Base-by-base conservation (phyloP, 2,888 invertebrate species). In the Seira musarum region DNA sequence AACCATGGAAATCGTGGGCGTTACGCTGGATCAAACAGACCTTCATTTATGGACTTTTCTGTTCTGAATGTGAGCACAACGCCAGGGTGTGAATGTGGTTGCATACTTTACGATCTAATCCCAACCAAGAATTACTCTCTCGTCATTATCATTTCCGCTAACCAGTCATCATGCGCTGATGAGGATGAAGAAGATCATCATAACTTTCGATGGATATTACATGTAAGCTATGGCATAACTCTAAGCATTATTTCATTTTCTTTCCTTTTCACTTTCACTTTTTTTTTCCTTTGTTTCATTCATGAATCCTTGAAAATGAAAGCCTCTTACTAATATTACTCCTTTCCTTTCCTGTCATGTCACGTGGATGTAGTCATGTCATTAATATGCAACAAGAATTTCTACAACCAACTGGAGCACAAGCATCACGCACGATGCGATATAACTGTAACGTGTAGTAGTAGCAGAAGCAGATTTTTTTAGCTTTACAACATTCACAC, bases 141-240 rank as follows among this genome's bases (percentile, higher is more conserved):
- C 57, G 83, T 83, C 71, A 83, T 86, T 57, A 72, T 84, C 72
- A 71, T 86, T 21, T 82, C 85, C 25, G 82, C 85, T 2, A 85
- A 85, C 81, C 85, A 86, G 60, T 82, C 85, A 15, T 81, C 83
- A 40, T 85, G 85, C 80, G 84, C 80, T 2, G 84, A 85, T 69
- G 82, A 84, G 60, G 84, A 86, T 72, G 84, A 82, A 60, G 82
- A 82, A 66, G 83, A 83, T 78, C 84, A 84, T 68, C 84, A 85
- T 74, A 84, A 83, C 68, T 84, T 86, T 22, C 81, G 81, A 81
- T 86, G 86, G 86, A 83, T 84, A 78, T 73, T 86, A 15, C 84
- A 85, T 66, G 86, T 86, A 81, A 82, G 83, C 17, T 53, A 53
- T 13, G 3, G 53, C 53, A 53, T 13, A 30, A 8, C 30, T n/a